Evolutionary conservation across 2,888 invertebrate genomes (phyloP), one percentile per base, ranked within the genome.

Genomic region (Mythimna impura): DNA sequence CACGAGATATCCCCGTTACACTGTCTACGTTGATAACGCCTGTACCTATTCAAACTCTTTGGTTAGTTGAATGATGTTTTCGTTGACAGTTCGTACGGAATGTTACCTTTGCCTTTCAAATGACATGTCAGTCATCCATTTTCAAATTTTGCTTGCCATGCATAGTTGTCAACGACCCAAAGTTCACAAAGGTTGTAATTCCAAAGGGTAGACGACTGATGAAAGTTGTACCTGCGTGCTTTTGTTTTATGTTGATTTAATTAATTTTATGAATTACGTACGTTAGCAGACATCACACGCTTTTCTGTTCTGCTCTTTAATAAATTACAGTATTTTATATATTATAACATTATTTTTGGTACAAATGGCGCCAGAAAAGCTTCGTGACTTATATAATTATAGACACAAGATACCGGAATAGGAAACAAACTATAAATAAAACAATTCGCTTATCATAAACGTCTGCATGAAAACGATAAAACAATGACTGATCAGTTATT

Each of bases 1-100:
- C 89, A 89, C 85, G 84, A 87, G 87, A 86, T 88, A 85, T 78
- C 82, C 84, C 88, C 86, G 86, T 90, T 89, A 88, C 86, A 70
- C 71, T 55, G 76, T 77, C 76, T 83, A 76, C 60, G 52, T 76
- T 78, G 86, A 83, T 86, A 86, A 77, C 77, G 66, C 60, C 20
- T 71, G 62, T 63, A 73, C 36, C 60, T 25, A 66, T 79, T 76
- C 70, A 83, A 84, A 83, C 80, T 85, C 81, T 80, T 78, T 80
- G 73, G 73, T 84, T 69, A 73, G 73, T 71, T 66, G 65, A 76
- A 75, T 77, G 71, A 73, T 66, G 79, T 73, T 78, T 80, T 74
- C 55, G 64, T 61, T 76, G 82, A 81, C 76, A 73, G 79, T 65
- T 52, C 74, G 71, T 54, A 61, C 52, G 55, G 71, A 61, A 63